Base-by-base conservation (phyloP, 2,113 vertebrate species). In the Antigone vipio region DNA sequence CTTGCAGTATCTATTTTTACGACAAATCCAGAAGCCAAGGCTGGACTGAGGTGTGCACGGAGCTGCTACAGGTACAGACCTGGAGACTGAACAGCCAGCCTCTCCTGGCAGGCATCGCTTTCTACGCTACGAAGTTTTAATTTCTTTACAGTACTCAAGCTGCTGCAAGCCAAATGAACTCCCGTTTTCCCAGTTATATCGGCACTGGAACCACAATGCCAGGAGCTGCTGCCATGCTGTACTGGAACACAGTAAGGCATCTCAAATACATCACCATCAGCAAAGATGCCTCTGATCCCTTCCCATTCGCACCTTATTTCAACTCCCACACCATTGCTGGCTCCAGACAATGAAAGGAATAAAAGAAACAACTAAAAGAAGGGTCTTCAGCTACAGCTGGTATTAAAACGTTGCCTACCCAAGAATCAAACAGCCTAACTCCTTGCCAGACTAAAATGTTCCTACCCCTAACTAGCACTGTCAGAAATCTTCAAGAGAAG, bases 31-130 rank as follows among this genome's bases (percentile, higher is more conserved):
- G 82, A 77, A 5, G 8, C 40, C 45, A 40, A 63, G 49, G 45
- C 45, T 49, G 76, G 55, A 67, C n/a, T 12, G 26, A 69, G 55
- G 47, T 5, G 23, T 1, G 6, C 26, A 52, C 0, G 0, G 59
- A 71, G 42, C 29, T 45, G 5, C 27, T 59, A 15, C 52, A 92
- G 59, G 53, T 23, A 9, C 3, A 9, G 79, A 21, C 38, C 38
- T 38, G 38, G 38, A 38, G 38, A 38, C 38, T 38, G 38, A 38
- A 32, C 35, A 32, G n/a, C 20, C 21, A 64, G 58, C 32, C 62
- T 24, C 27, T 62, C 60, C 86, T 53, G 56, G 60, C 75, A 80
- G 26, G 35, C 45, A 58, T 16, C 56, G 8, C 66, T 5, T 58
- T 26, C 81, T 50, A 50, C 56, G 63, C 23, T 35, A 47, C 27